These are phyloP conservation scores for Cotesia typhae DNA, from an alignment of 1,140 invertebrate genomes.

Conservation along the genomic window DNA sequence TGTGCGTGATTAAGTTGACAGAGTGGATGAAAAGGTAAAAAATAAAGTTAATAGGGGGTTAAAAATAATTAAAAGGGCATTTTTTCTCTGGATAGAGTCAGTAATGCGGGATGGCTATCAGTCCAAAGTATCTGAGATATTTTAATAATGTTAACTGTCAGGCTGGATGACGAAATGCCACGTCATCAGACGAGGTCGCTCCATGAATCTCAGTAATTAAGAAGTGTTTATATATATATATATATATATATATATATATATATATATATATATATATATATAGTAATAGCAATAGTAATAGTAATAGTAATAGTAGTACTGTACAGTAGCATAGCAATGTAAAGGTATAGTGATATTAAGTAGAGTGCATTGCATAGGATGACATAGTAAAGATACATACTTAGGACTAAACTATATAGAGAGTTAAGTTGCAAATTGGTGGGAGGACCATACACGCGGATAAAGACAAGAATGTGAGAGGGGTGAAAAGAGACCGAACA, in stretches of 20 bases:
- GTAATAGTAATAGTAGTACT: too few relatives aligned
- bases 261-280: too few relatives aligned
- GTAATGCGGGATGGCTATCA: background rate
- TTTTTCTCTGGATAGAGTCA: background rate
- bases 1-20: too few relatives aligned
- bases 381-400: constrained; percentile 37
- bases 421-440: constrained; percentile 45
- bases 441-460: constrained; percentile 55
- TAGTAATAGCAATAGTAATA: too few relatives aligned
- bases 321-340: too few relatives aligned
- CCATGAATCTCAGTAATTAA: constrained; percentile 27
- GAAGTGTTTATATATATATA: too few relatives aligned
- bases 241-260: too few relatives aligned
- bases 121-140: constrained; percentile 33
- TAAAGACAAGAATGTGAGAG: constrained; percentile 60
- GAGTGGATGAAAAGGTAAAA: too few relatives aligned
- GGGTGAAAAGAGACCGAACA: constrained; percentile 42
- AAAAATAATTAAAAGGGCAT: background rate
- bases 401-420: background rate
- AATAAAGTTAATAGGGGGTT: too few relatives aligned
- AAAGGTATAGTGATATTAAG: constrained; percentile 25
- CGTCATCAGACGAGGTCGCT: constrained; percentile 42
- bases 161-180: constrained; percentile 43
- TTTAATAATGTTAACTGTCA: constrained; percentile 38
- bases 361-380: constrained; percentile 54